phyloP scores from a whole-genome alignment of 2,888 invertebrate genomes.

The Coelogynopora nodosa region DNA sequence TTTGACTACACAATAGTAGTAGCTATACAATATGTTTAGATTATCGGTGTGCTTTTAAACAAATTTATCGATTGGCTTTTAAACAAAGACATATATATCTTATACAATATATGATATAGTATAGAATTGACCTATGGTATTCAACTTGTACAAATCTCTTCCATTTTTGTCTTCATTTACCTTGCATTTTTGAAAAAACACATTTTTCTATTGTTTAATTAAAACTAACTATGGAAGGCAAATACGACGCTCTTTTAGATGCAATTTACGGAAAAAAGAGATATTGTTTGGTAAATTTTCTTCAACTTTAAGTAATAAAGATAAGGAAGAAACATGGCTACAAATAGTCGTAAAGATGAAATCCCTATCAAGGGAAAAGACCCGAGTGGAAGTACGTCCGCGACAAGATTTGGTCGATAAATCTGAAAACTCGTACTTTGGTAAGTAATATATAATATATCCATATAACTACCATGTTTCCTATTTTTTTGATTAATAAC shows the following conservation, averaged over 20 bases:
- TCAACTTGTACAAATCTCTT: background rate
- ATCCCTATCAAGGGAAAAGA: background rate
- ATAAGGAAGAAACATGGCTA: background rate
- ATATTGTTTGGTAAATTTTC: background rate
- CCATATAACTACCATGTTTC: background rate
- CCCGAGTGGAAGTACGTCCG: conserved; percentile 35
- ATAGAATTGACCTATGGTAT: background rate
- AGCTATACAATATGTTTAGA: background rate
- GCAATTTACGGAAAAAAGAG: background rate
- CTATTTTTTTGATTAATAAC: background rate
- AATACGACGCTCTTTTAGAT: background rate
- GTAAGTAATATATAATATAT: background rate
- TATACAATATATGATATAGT: background rate
- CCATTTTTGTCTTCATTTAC: background rate
- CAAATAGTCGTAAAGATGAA: background rate
- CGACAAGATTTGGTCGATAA: conserved; percentile 22
- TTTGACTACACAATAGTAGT: background rate
- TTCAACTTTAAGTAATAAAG: background rate
- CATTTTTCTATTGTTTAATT: background rate
- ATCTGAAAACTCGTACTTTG: conserved; percentile 29
- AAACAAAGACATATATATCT: background rate
- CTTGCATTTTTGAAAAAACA: background rate
- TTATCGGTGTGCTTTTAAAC: too few relatives aligned
- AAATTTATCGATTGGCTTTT: too few relatives aligned
- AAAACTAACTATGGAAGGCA: background rate